These are phyloP conservation scores for Heliconius cydno DNA, from an alignment of 2,888 invertebrate genomes.

Conservation along the genomic window DNA sequence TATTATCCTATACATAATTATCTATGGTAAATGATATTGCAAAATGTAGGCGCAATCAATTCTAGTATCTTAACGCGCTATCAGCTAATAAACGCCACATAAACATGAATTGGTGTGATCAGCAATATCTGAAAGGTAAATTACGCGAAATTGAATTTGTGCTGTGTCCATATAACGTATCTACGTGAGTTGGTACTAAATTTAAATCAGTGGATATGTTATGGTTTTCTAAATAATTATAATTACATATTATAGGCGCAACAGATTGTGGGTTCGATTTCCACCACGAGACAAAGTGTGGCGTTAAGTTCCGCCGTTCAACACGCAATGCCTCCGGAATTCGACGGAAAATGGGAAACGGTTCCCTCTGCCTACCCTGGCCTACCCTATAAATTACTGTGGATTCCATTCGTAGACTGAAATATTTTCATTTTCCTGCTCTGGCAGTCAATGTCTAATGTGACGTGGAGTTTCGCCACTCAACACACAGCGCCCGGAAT, in stretches of 20 bases:
- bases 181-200: background rate
- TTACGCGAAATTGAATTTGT: conserved; percentile 23
- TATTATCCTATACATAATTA: background rate
- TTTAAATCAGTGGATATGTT: background rate
- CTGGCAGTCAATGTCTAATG: too few relatives aligned
- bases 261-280: too few relatives aligned
- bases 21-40: background rate
- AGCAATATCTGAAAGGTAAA: conserved; percentile 10
- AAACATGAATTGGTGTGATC: conserved; percentile 7
- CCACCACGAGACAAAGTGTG: too few relatives aligned
- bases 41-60: background rate
- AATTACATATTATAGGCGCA: background rate
- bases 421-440: too few relatives aligned
- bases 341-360: too few relatives aligned
- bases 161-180: background rate
- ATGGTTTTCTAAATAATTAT: background rate
- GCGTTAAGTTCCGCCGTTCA: too few relatives aligned
- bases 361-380: too few relatives aligned
- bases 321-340: too few relatives aligned
- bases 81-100: conserved; percentile 29
- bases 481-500: too few relatives aligned
- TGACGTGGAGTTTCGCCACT: too few relatives aligned
- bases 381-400: too few relatives aligned
- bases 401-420: too few relatives aligned
- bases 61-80: conserved; percentile 13